These are phyloP conservation scores for Cephonodes hylas DNA, from an alignment of 2,888 invertebrate genomes.

Conservation along the genomic window DNA sequence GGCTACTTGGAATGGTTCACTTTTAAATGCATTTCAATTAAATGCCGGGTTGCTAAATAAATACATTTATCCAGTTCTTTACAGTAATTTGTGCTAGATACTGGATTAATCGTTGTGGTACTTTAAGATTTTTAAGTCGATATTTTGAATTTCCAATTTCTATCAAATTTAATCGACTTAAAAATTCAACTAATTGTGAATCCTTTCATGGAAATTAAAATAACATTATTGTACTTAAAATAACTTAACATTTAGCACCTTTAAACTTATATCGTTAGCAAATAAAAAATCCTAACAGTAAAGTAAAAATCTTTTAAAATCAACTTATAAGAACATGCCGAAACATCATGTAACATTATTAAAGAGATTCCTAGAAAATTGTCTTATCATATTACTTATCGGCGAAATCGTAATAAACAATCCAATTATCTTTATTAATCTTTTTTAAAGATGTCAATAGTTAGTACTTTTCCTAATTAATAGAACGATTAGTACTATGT, in stretches of 20 bases:
- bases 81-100: not conserved
- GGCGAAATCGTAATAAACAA: not conserved
- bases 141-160: not conserved
- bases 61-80: not conserved
- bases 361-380: not conserved
- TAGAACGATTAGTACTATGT: constrained; percentile 41
- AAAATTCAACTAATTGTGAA: not conserved
- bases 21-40: constrained; percentile 17
- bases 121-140: not conserved
- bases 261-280: constrained; percentile 2
- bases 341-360: not conserved
- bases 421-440: not conserved
- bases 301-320: constrained; percentile 4
- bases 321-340: constrained; percentile 15
- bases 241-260: constrained; percentile 13
- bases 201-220: not conserved
- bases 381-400: not conserved
- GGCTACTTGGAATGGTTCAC: constrained; percentile 58
- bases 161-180: not conserved
- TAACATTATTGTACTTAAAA: constrained; percentile 2
- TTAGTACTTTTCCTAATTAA: constrained; percentile 51
- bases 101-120: not conserved
- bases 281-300: constrained; percentile 1
- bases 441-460: constrained; percentile 10
- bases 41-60: not conserved